Conservation (phyloP, 2,797 vertebrate species). For the Okamejei kenojei region DNA sequence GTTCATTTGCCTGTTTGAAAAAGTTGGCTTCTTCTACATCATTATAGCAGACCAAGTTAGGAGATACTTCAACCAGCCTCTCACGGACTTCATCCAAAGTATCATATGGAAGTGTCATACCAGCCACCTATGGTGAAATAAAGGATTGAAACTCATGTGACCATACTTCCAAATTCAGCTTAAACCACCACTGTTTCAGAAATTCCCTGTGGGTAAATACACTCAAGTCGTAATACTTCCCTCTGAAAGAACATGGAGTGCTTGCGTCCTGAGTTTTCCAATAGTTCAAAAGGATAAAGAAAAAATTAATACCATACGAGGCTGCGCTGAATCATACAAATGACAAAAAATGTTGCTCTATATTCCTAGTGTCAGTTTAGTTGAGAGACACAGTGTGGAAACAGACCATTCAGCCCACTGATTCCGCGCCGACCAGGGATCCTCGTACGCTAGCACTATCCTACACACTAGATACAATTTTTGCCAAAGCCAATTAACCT, state of each 20-base stretch:
- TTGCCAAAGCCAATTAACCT: too few relatives aligned
- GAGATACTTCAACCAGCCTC: conserved; percentile 82
- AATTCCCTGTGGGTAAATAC: neutral
- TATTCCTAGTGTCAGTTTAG: neutral
- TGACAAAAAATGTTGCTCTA: neutral
- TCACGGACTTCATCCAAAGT: conserved; percentile 72
- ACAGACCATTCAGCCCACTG: too few relatives aligned
- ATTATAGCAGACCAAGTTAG: conserved; percentile 86
- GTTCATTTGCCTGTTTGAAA: conserved; percentile 83
- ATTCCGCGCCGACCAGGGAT: too few relatives aligned
- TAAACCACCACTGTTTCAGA: neutral
- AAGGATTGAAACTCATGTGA: neutral
- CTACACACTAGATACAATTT: too few relatives aligned
- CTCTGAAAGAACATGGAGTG: neutral
- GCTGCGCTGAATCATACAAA: neutral
- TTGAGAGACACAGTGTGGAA: too few relatives aligned
- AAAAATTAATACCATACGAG: neutral
- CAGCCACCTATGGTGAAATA: conserved; percentile 64
- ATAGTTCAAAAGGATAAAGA: neutral
- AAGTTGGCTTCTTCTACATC: conserved; percentile 91
- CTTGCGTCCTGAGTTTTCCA: neutral
- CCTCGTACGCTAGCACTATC: too few relatives aligned
- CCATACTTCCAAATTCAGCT: neutral
- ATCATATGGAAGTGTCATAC: conserved; percentile 80
- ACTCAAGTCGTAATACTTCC: neutral